Evolutionary conservation across 2,797 vertebrate species (phyloP), one percentile per base, ranked within the genome.

Genomic region (Neoniphon sammara): DNA sequence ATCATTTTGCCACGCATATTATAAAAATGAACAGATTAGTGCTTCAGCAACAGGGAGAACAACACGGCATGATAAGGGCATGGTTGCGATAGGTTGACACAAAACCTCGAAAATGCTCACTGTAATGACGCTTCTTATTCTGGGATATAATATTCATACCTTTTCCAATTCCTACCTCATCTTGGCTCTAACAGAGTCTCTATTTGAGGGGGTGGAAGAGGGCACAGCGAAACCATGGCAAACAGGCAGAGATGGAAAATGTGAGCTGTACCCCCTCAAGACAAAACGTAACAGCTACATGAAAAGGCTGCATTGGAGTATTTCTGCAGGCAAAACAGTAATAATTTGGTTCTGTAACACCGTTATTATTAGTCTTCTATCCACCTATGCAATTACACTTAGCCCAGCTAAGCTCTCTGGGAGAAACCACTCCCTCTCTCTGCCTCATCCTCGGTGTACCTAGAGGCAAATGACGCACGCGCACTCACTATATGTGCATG

Each of bases 371-470:
- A 89, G 79, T 39, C 82, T 83, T 72, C 56, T 42, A 57, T 85
- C 75, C 72, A 86, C 85, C 87, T 89, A 64, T 86, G 84, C 84
- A 87, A 83, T 89, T 85, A 88, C 72, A 84, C 70, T 77, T 17
- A 72, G 64, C 46, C 52, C 17, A 0, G 64, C 71, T 72, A 47
- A 85, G 74, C 80, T 83, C 73, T 71, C 62, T 0, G 34, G 68
- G 74, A 76, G 68, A 73, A 82, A 74, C 42, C 66, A 50, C 70
- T 82, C 70, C 73, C 70, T 73, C 30, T 0, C 44, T 70, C 62
- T 55, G 72, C 82, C 74, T 87, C 81, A 68, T 73, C 79, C 55
- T 52, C 70, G 30, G 52, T 12, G 1, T 44, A 68, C 64, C 86
- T 78, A 8, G 20, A 77, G 79, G 82, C 62, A 36, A 34, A 52